phyloP scores from a whole-genome alignment of 2,113 vertebrate genomes.

The Calonectris borealis region DNA sequence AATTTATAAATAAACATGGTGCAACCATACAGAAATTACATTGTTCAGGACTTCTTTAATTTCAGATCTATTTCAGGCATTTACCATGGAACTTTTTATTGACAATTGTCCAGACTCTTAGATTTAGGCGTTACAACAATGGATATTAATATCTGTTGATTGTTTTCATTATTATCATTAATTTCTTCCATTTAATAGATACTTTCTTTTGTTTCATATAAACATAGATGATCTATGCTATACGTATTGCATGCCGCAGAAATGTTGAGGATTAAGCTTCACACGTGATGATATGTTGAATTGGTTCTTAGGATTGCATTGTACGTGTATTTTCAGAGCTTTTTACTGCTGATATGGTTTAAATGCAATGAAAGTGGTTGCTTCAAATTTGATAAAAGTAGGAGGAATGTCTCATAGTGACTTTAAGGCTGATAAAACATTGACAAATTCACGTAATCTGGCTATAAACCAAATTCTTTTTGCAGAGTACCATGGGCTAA shows the following conservation, averaged over 20 bases:
- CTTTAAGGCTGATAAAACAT: not conserved
- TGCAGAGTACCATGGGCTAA: conserved; percentile 91
- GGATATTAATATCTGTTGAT: not conserved
- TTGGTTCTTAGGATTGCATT: not conserved
- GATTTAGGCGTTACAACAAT: not conserved
- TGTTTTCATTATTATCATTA: not conserved
- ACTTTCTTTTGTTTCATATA: not conserved
- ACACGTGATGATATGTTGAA: not conserved
- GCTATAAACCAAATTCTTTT: not conserved
- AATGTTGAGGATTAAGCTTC: not conserved
- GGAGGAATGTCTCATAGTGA: not conserved
- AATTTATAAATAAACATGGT: not conserved
- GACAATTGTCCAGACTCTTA: not conserved
- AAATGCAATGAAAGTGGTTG: not conserved
- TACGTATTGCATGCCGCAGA: not conserved
- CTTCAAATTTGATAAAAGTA: not conserved
- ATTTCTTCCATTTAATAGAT: not conserved
- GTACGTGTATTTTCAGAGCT: not conserved
- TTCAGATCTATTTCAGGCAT: not conserved
- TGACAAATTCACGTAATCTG: not conserved
- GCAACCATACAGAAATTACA: not conserved
- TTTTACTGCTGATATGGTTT: not conserved
- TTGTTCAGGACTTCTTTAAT: not conserved
- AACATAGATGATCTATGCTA: not conserved
- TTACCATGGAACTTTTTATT: not conserved